Percentiles rank a stretch among this genome's conserved stretches.
Conservation (phyloP, 2,113 vertebrate species). For the Paracanthobrama guichenoti region DNA sequence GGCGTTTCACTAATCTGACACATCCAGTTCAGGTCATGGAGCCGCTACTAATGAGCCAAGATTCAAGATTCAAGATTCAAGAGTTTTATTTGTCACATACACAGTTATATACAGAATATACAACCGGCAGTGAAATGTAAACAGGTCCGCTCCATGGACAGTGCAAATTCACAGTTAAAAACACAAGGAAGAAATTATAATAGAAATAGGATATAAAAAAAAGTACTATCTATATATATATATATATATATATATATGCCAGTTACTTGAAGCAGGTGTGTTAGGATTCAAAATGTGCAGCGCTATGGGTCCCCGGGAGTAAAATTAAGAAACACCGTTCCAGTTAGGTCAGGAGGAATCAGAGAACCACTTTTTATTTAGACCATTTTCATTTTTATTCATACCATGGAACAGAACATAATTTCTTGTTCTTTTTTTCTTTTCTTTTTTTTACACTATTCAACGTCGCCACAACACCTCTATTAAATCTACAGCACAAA, state of each 20-base stretch:
- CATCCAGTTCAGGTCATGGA: background rate
- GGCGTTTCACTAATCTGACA: background rate
- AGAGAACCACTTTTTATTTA: background rate
- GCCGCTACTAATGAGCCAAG: background rate
- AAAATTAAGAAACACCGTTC: background rate
- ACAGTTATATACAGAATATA: too few relatives aligned
- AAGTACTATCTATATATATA: too few relatives aligned
- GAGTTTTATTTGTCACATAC: too few relatives aligned
- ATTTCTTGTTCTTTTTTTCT: background rate
- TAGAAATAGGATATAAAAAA: too few relatives aligned
- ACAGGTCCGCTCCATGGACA: too few relatives aligned
- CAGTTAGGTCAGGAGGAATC: background rate
- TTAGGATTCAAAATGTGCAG: background rate
- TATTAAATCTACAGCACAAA: background rate
- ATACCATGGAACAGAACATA: background rate
- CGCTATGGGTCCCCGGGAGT: background rate
- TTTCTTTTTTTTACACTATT: background rate
- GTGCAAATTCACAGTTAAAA: too few relatives aligned
- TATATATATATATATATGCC: too few relatives aligned
- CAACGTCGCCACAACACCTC: background rate
- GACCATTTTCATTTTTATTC: constrained; percentile 9
- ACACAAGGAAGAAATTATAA: too few relatives aligned
- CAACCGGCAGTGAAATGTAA: too few relatives aligned
- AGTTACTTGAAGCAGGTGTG: background rate
- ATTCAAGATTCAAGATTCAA: too few relatives aligned